These are phyloP conservation scores for Notodonta dromedarius DNA, from an alignment of 2,888 invertebrate species.

Conservation along the genomic window DNA sequence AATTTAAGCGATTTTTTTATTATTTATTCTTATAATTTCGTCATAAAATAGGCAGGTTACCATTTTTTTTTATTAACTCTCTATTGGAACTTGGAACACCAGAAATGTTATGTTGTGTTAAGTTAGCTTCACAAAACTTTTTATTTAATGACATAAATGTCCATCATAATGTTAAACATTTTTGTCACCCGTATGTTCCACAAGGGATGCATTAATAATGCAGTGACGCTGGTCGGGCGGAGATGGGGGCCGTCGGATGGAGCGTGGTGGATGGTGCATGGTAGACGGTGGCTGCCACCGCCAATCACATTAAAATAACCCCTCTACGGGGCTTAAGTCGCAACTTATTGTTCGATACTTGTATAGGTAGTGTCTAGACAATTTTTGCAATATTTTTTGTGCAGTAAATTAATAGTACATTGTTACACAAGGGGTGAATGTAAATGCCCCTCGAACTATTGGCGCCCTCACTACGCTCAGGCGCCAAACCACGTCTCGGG, in stretches of 20 bases:
- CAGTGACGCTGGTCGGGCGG: conserved; percentile 64
- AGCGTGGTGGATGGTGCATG: conserved; percentile 24
- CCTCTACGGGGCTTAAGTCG: conserved; percentile 41
- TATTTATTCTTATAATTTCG: too few relatives aligned
- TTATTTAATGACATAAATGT: not conserved
- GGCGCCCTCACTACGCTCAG: too few relatives aligned
- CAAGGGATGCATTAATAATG: conserved; percentile 77
- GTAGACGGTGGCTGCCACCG: conserved; percentile 40
- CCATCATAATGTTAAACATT: not conserved
- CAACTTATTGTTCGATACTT: conserved; percentile 36
- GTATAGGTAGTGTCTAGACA: not conserved
- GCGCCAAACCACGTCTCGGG: too few relatives aligned
- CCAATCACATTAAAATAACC: conserved; percentile 80
- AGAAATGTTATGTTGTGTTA: too few relatives aligned
- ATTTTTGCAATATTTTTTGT: not conserved
- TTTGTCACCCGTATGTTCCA: conserved; percentile 41
- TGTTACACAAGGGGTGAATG: too few relatives aligned
- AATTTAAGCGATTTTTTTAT: too few relatives aligned
- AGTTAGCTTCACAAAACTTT: too few relatives aligned
- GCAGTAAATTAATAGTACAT: not conserved
- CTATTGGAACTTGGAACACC: too few relatives aligned
- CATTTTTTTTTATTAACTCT: too few relatives aligned
- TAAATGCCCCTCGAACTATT: too few relatives aligned
- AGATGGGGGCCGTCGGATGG: conserved; percentile 51
- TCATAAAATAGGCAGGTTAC: too few relatives aligned